Evolutionary conservation across 2,113 vertebrate species (phyloP).

Genomic region (Pachypanchax playfairii): DNA sequence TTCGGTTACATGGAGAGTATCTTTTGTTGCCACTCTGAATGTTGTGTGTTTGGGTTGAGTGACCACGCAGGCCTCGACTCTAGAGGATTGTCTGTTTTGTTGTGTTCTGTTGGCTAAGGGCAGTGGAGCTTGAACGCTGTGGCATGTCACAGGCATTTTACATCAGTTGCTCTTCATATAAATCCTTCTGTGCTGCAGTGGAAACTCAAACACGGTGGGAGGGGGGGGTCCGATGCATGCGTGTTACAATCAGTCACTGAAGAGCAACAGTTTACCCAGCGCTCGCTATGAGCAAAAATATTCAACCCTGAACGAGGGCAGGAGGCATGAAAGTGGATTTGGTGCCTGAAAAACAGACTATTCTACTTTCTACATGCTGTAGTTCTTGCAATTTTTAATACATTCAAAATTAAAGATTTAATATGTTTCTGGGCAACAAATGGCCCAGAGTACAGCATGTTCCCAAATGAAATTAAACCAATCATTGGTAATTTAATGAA

Average conservation of each 20-base stretch:
- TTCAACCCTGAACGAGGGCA: too few species aligned
- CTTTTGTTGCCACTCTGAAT: constrained; percentile 26
- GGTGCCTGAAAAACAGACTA: neutral
- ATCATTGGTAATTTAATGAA: constrained; percentile 48
- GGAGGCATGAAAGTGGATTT: neutral
- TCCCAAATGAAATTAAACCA: constrained; percentile 19
- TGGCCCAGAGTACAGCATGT: neutral
- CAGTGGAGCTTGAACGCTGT: constrained; percentile 23
- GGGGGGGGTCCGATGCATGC: neutral
- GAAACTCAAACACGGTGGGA: neutral
- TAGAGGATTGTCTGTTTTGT: constrained; percentile 31
- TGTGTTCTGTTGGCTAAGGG: constrained; percentile 36
- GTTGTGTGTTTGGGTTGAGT: constrained; percentile 33
- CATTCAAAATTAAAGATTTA: constrained; percentile 10
- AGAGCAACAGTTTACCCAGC: neutral
- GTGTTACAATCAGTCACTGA: neutral
- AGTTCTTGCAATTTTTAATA: too few species aligned
- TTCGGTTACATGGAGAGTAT: constrained; percentile 4
- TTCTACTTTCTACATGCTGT: neutral
- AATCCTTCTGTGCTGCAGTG: constrained; percentile 1
- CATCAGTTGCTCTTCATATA: constrained; percentile 21
- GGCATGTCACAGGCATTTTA: constrained; percentile 35
- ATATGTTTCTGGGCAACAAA: constrained; percentile 7
- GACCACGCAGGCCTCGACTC: constrained; percentile 14
- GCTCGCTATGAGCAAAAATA: too few species aligned